A percentile compares a stretch with the other conserved stretches of the same genome.
Evolutionary conservation across 2,888 invertebrate genomes (phyloP).

Genomic region (Leucania comma): DNA sequence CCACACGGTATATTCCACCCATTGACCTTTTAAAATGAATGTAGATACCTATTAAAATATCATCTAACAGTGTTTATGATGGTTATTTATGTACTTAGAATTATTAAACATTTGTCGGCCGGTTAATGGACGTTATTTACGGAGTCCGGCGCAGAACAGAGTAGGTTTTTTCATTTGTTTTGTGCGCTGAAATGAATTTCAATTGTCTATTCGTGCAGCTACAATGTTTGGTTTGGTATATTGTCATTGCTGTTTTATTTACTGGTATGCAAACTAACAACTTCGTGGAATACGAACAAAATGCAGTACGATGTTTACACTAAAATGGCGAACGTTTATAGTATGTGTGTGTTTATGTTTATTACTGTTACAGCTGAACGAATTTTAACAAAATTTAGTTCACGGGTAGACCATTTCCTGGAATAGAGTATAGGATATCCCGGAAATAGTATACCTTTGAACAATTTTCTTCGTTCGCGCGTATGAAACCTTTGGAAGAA

Average conservation of each 20-base stretch:
- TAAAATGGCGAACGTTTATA: too few relatives aligned
- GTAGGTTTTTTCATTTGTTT: conserved; percentile 45
- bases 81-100: conserved; percentile 44
- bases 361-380: too few relatives aligned
- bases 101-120: conserved; percentile 49
- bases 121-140: conserved; percentile 52
- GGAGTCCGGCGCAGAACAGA: conserved; percentile 29
- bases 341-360: too few relatives aligned
- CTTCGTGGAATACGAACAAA: conserved; percentile 12
- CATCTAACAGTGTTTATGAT: conserved; percentile 32
- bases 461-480: too few relatives aligned
- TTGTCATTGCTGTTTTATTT: conserved; percentile 28
- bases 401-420: too few relatives aligned
- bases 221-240: conserved; percentile 29
- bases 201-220: conserved; percentile 22
- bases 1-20: too few relatives aligned
- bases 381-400: too few relatives aligned
- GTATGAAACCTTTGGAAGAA: too few relatives aligned
- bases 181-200: conserved; percentile 31
- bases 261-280: conserved; percentile 6
- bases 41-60: background rate
- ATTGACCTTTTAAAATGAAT: too few relatives aligned
- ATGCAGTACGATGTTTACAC: background rate
- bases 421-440: too few relatives aligned
- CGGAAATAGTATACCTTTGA: too few relatives aligned